phyloP scores from a whole-genome alignment of 2,888 invertebrate species.

The Eupeodes luniger region DNA sequence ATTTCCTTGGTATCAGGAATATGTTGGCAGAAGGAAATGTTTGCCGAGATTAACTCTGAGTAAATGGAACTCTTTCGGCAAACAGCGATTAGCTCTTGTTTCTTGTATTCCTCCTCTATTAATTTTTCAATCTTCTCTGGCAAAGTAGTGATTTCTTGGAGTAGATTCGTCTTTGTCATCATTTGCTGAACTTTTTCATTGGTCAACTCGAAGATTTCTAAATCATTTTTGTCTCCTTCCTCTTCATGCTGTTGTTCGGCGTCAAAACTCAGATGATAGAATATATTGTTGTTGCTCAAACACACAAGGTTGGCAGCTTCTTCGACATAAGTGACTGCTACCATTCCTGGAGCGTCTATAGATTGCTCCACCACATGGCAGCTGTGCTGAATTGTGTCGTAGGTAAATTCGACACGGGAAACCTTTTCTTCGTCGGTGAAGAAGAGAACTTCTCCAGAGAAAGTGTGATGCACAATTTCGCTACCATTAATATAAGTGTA shows the following conservation, averaged over 20 bases:
- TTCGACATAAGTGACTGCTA: conserved; percentile 81
- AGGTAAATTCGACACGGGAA: conserved; percentile 79
- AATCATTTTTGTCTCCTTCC: conserved; percentile 56
- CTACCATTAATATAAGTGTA: conserved; percentile 79
- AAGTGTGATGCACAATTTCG: conserved; percentile 79
- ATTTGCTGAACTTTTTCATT: conserved; percentile 77
- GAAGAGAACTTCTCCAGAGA: conserved; percentile 78
- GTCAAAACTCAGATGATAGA: conserved; percentile 79
- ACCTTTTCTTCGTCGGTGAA: conserved; percentile 80
- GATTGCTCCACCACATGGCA: conserved; percentile 78
- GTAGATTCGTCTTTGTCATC: conserved; percentile 73
- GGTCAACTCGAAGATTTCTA: conserved; percentile 78
- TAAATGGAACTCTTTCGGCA: conserved; percentile 76
- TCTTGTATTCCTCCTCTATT: conserved; percentile 79
- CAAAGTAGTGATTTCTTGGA: conserved; percentile 77
- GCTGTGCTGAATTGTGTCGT: conserved; percentile 77
- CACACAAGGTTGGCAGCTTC: conserved; percentile 80
- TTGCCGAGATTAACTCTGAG: conserved; percentile 74
- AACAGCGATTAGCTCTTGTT: conserved; percentile 81
- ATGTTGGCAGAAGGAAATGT: conserved; percentile 77
- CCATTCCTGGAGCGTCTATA: conserved; percentile 80
- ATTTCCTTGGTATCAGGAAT: conserved; percentile 77
- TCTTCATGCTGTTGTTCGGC: not conserved
- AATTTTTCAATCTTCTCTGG: conserved; percentile 77
- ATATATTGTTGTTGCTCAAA: conserved; percentile 82